Base-by-base conservation (phyloP, 1,140 invertebrate species). In the Lordiphosa stackelbergi region DNA sequence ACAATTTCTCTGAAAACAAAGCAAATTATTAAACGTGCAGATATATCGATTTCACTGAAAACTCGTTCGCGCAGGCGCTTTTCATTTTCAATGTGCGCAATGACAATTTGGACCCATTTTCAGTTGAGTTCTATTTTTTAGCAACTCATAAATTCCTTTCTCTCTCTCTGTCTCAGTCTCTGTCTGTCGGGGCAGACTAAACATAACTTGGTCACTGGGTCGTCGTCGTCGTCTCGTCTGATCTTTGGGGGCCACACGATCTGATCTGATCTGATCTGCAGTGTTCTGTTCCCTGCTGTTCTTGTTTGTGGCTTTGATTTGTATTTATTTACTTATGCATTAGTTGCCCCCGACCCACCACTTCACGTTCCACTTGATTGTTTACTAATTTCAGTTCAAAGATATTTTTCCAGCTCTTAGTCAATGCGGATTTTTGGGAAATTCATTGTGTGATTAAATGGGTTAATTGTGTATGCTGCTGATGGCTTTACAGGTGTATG, bases 131-230 rank as follows among this genome's bases (percentile, higher is more conserved):
- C 10, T 12, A 28, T 45, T 8, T 46, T 46, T 43, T 46, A 31
- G n/a, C 46, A 49, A 35, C 36, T 46, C 43, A 46, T 34, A 46
- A 46, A 46, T 46, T 46, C 43, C 43, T 46, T 46, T 46, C 24
- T 24, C 63, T 49, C 19, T 5, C 35, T 10, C 41, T 36, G 5
- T 11, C 11, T 13, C 12, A 5, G 22, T 42, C 5, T 35, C 51
- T 11, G 7, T n/a, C 19, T 38, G n/a, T 51, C 35, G 7, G 5
- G 4, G 47, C 47, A 48, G 72, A 68, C 22, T 34, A 43, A 51
- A 53, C 74, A 45, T 69, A 78, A 77, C 74, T 79, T 79, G 74
- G 74, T 79, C 74, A 79, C 74, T 79, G 75, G 74, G 74, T 79
- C 74, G 74, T 31, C 24, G 55, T 56, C 53, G 75, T 57, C 71